These are phyloP conservation scores for Cephonodes hylas DNA, from an alignment of 2,888 invertebrate genomes.

Conservation along the genomic window DNA sequence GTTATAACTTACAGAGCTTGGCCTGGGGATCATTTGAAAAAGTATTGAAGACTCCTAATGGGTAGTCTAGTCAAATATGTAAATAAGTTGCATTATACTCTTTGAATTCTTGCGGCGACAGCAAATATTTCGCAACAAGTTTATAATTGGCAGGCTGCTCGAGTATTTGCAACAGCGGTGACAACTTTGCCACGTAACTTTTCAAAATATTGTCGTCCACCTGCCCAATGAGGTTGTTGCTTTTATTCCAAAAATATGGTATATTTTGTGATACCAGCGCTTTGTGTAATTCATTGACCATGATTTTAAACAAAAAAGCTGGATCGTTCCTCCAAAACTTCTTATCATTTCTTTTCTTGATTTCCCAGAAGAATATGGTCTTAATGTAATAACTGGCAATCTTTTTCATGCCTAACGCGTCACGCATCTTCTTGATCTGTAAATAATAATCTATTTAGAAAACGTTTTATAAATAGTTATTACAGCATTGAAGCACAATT, in stretches of 20 bases:
- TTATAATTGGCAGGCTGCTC: constrained; percentile 39
- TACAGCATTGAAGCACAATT: too few species aligned
- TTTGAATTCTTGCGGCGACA: constrained; percentile 43
- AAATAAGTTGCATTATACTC: constrained; percentile 37
- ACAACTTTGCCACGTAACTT: constrained; percentile 44
- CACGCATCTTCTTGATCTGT: constrained; percentile 77
- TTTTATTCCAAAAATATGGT: constrained; percentile 73
- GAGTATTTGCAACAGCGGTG: constrained; percentile 40
- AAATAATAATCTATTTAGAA: too few species aligned
- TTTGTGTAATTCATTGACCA: constrained; percentile 59
- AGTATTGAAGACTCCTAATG: background rate
- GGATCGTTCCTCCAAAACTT: constrained; percentile 51
- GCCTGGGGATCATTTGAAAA: background rate
- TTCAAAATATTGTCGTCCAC: constrained; percentile 32
- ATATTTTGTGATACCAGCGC: constrained; percentile 50
- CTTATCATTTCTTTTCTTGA: constrained; percentile 37
- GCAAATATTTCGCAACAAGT: constrained; percentile 49
- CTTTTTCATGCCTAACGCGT: constrained; percentile 57
- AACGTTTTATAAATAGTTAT: too few species aligned
- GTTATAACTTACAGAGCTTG: background rate
- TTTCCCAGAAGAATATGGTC: constrained; percentile 72
- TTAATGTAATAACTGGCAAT: constrained; percentile 82
- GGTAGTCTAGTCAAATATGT: background rate
- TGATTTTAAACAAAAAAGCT: constrained; percentile 53
- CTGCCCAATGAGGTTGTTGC: constrained; percentile 63